Evolutionary conservation across 2,888 invertebrate species (phyloP).

Genomic region (Biston stratarius): DNA sequence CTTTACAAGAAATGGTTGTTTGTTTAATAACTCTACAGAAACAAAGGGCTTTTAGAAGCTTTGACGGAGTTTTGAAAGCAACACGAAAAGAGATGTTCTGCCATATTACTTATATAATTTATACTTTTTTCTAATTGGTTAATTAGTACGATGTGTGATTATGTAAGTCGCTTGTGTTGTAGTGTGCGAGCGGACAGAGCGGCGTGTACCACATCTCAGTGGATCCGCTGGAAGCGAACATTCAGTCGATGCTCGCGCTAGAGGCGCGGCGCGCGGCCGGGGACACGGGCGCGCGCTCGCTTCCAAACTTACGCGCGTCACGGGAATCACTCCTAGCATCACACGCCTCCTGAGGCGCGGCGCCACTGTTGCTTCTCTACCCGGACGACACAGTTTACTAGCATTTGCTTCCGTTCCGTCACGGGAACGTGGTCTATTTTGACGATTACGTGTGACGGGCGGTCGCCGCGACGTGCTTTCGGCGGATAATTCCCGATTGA

Average conservation of each 20-base stretch:
- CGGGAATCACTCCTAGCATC: constrained; percentile 65
- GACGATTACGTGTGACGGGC: constrained; percentile 46
- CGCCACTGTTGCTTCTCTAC: constrained; percentile 69
- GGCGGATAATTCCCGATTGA: neutral
- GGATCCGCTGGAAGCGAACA: constrained; percentile 79
- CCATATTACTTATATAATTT: too few relatives aligned
- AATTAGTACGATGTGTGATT: too few relatives aligned
- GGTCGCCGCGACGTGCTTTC: constrained; percentile 21
- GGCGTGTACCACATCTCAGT: constrained; percentile 82
- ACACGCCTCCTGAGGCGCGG: constrained; percentile 84
- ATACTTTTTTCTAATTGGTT: too few relatives aligned
- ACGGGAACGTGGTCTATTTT: constrained; percentile 42
- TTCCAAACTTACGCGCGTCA: constrained; percentile 91
- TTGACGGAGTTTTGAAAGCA: too few relatives aligned
- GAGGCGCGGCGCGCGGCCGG: constrained; percentile 82
- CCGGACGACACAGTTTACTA: constrained; percentile 79
- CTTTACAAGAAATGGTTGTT: too few relatives aligned
- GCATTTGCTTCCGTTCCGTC: constrained; percentile 47
- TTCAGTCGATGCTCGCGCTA: constrained; percentile 74
- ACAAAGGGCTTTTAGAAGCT: too few relatives aligned
- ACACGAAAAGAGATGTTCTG: too few relatives aligned
- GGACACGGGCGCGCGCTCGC: constrained; percentile 78
- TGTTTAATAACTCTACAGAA: too few relatives aligned
- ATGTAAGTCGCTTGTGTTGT: neutral
- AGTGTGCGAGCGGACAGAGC: constrained; percentile 56